Base-by-base conservation (phyloP, 30 jellyfish, hydroid and myxozoan genomes). In the Turritopsis dohrnii region DNA sequence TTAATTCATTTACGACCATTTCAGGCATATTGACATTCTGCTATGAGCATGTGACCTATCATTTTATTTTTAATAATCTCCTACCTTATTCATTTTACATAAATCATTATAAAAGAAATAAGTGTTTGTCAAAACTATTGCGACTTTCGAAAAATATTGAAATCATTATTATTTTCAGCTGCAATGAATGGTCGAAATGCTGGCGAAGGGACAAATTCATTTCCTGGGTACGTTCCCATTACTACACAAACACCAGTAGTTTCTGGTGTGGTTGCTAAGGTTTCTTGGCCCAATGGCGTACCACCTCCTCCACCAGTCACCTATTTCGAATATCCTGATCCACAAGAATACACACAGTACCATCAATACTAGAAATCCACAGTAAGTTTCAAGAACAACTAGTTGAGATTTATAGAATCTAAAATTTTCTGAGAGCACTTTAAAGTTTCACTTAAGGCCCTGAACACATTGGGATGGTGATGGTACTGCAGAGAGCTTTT, bases 271-370 rank as follows among this genome's bases (percentile, higher is more conserved):
- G 96, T 94, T n/a, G 94, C 99, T 71, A 94, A 94, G 76, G 96
- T 94, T 18, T 76, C 96, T 8, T 94, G 96, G 96, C 99, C 99
- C 22, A 91, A 95, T 27, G 98, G 96, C 18, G 74, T 88, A 28
- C 96, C 96, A 65, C 60, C 60, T n/a, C 94, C 93, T 1, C 99
- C 81, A 71, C 96, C 95, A 65, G 98, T 95, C 8, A 85, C 92
- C 30, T 88, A 85, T 79, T 93, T 82, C 79, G 98, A 93, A 53
- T 93, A 88, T 84, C 93, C 98, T 20, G 98, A 93, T 65, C 95
- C 80, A 60, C 94, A 76, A 71, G 91, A 92, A 5, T 87, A 84
- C 87, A 26, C 26, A 52, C 66, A 75, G 72, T 75, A 19, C 84
- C 65, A 69, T 65, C 87, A 65, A 79, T 28, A 66, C 84, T 28